Evolutionary conservation across 1,140 invertebrate species (phyloP), one percentile per base, ranked within the genome.

Genomic region (Drosophila nigrodunni): DNA sequence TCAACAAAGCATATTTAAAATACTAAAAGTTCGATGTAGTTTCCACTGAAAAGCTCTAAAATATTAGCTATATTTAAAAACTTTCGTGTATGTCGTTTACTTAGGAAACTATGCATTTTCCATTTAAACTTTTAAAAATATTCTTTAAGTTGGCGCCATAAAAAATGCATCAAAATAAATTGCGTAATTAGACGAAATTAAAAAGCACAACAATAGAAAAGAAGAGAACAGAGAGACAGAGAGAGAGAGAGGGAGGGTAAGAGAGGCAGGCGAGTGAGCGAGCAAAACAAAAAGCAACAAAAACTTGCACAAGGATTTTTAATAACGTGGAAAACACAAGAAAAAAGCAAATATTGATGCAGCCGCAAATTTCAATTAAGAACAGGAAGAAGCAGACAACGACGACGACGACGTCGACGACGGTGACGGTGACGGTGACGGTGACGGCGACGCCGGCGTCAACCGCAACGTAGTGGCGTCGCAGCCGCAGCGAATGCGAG

Each of bases 341-440:
- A 90, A 91, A 91, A 91, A 88, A 81, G 82, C 88, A 91, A 91
- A 91, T 91, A 91, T 91, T 91, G 88, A 91, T 91, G 88, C 86
- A 91, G 90, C 89, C 90, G 86, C 90, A 91, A 91, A 91, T 91
- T 91, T 91, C 90, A 91, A 91, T 91, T 91, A 91, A 91, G 90
- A 85, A 83, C 82, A 91, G 89, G 85, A 86, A 89, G 78, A 78
- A 78, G 76, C 72, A 80, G 78, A 80, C 72, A 83, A 60, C 68
- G 66, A 68, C 65, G 60, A 65, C 68, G 58, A 46, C 68, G 59
- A 46, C 61, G 43, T 30, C 66, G 57, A 13, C 55, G 54, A 4
- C 62, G 50, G 3, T 55, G 76, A 13, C 47, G 69, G 35, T 74
- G 54, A 4, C 62, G 50, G 3, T 55, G 76, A 13, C 47, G 69